Evolutionary conservation across 2,113 vertebrate genomes (phyloP).

Genomic region (Machaerirhynchus nigripectus): DNA sequence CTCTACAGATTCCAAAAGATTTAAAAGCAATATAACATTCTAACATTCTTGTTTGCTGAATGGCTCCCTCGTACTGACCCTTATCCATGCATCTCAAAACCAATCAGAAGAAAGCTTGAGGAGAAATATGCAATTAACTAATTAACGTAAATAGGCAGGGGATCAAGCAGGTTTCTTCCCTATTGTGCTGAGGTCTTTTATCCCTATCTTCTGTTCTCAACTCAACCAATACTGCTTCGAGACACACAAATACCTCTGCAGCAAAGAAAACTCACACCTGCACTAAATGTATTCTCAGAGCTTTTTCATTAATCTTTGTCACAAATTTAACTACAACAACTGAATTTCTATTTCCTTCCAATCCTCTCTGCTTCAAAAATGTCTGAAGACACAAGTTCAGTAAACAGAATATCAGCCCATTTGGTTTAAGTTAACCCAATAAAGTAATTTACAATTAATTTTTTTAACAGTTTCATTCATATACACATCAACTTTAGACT

Average conservation of each 20-base stretch:
- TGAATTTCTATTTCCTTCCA: background rate
- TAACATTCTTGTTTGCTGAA: background rate
- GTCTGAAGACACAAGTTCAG: background rate
- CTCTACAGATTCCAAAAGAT: background rate
- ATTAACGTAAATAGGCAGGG: slow-evolving; percentile 31
- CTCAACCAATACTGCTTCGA: background rate
- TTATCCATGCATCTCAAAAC: background rate
- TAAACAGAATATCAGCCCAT: background rate
- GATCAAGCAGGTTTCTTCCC: slow-evolving; percentile 22
- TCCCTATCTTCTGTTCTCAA: background rate
- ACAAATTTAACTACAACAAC: background rate
- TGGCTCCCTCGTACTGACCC: background rate
- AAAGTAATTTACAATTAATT: background rate
- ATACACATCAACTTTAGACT: background rate
- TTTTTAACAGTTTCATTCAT: background rate
- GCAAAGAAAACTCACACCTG: slow-evolving; percentile 37
- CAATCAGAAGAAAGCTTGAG: background rate
- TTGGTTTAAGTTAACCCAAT: background rate
- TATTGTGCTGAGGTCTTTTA: slow-evolving; percentile 11
- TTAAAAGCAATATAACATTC: background rate
- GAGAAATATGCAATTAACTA: slow-evolving; percentile 42
- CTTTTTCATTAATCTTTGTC: background rate
- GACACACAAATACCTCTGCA: background rate
- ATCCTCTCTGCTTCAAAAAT: background rate
- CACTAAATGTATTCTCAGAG: background rate